These are phyloP conservation scores for Rhagonycha lutea DNA, from an alignment of 2,888 invertebrate species.

Conservation along the genomic window DNA sequence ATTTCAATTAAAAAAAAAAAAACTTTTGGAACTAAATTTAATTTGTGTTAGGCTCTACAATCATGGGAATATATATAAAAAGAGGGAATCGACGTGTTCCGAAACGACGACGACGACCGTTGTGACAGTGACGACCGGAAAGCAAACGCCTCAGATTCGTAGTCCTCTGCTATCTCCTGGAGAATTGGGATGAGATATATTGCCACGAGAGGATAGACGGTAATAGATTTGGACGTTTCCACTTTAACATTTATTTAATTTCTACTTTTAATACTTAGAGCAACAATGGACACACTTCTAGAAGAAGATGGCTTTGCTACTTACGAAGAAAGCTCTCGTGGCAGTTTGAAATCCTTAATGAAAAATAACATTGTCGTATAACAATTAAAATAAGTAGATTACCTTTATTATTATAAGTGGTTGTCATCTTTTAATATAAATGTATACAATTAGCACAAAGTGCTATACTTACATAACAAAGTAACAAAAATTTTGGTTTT, in stretches of 20 bases:
- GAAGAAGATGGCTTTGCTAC: conserved; percentile 41
- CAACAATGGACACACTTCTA: conserved; percentile 45
- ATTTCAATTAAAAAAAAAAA: not conserved
- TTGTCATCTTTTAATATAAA: not conserved
- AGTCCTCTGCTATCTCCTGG: conserved; percentile 34
- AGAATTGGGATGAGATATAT: conserved; percentile 39
- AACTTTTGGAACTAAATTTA: not conserved
- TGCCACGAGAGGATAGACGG: conserved; percentile 43
- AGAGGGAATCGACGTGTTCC: conserved; percentile 75
- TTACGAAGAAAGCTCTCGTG: conserved; percentile 39
- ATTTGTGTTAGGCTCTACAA: conserved; percentile 19
- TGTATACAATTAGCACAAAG: not conserved
- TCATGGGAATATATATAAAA: conserved; percentile 56
- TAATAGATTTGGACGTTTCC: conserved; percentile 17
- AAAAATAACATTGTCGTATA: conserved; percentile 9
- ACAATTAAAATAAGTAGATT: not conserved
- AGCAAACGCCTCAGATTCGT: conserved; percentile 31
- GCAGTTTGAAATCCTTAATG: conserved; percentile 27
- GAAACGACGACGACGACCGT: conserved; percentile 76
- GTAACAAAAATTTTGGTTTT: not conserved
- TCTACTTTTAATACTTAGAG: conserved; percentile 28
- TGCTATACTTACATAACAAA: not conserved
- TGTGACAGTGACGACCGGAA: conserved; percentile 47
- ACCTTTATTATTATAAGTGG: not conserved
- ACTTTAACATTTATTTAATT: conserved; percentile 11